Percentiles rank a stretch among this genome's conserved stretches.
Evolutionary conservation across 2,888 invertebrate genomes (phyloP).

Genomic region (Eremobia ochroleuca): DNA sequence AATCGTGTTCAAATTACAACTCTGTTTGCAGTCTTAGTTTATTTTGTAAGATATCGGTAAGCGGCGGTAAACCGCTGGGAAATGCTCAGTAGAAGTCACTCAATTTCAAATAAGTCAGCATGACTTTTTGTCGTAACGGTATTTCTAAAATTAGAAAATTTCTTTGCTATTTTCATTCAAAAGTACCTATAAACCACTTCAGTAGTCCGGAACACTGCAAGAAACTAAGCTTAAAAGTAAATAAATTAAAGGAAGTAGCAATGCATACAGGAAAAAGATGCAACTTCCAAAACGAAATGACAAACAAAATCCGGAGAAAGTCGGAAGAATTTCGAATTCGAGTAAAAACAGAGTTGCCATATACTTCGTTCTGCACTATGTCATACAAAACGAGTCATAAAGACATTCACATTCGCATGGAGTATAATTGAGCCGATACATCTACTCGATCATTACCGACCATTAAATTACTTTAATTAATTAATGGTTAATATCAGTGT

Average conservation of each 20-base stretch:
- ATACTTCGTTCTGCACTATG: slow-evolving; percentile 42
- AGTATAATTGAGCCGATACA: slow-evolving; percentile 51
- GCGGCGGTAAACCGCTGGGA: slow-evolving; percentile 70
- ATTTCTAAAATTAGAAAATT: slow-evolving; percentile 55
- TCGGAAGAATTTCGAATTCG: not conserved
- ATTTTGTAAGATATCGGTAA: slow-evolving; percentile 70
- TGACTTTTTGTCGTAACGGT: slow-evolving; percentile 54
- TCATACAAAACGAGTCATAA: slow-evolving; percentile 30
- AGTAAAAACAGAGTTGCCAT: slow-evolving; percentile 17
- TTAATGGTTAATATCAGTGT: slow-evolving; percentile 57
- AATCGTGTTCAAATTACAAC: slow-evolving; percentile 70
- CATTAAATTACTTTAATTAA: slow-evolving; percentile 68
- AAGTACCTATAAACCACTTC: not conserved
- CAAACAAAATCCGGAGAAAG: slow-evolving; percentile 33
- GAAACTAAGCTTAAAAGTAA: slow-evolving; percentile 4
- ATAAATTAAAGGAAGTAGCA: not conserved
- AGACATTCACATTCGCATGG: slow-evolving; percentile 47
- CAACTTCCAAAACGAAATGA: slow-evolving; percentile 1
- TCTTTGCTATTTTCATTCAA: slow-evolving; percentile 39
- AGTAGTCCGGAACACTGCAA: not conserved
- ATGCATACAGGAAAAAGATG: slow-evolving; percentile 20
- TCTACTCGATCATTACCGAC: slow-evolving; percentile 62
- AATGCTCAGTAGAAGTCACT: slow-evolving; percentile 65
- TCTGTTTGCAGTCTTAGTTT: slow-evolving; percentile 67
- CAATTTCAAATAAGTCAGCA: slow-evolving; percentile 47